phyloP scores from a whole-genome alignment of 2,113 vertebrate genomes.

The Burhinus oedicnemus region DNA sequence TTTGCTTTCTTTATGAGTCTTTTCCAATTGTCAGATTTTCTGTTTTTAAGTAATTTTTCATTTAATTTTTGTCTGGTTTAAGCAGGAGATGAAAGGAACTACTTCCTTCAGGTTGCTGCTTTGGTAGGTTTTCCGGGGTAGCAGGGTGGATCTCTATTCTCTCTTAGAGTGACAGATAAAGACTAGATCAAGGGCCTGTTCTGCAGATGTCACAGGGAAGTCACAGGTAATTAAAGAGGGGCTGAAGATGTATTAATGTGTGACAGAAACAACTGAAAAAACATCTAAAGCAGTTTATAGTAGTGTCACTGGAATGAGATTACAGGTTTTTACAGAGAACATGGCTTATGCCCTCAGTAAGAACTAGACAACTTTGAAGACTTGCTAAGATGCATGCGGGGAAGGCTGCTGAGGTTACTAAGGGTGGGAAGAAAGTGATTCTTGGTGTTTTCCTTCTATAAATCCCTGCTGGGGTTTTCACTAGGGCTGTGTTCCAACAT shows the following conservation, averaged over 20 bases:
- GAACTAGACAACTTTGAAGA: neutral
- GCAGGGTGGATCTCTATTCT: neutral
- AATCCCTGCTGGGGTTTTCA: neutral
- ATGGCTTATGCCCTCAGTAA: neutral
- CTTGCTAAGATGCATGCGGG: neutral
- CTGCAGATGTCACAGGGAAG: neutral
- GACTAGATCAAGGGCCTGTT: neutral
- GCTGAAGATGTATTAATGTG: neutral
- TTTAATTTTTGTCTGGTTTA: conserved; percentile 32
- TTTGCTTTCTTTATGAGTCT: neutral
- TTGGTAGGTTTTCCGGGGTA: neutral
- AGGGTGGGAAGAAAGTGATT: neutral
- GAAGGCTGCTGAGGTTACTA: neutral
- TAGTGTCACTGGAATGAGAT: neutral
- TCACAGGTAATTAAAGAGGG: conserved; percentile 4
- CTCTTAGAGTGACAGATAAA: neutral
- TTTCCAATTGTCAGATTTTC: neutral
- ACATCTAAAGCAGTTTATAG: neutral
- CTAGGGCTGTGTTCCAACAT: neutral
- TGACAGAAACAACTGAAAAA: neutral
- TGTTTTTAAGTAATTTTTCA: conserved; percentile 31
- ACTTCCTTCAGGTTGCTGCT: neutral
- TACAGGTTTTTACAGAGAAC: neutral
- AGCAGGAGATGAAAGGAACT: neutral
- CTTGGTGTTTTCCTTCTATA: neutral